phyloP scores from a whole-genome alignment of 2,113 vertebrate species.

The Toxostoma redivivum region DNA sequence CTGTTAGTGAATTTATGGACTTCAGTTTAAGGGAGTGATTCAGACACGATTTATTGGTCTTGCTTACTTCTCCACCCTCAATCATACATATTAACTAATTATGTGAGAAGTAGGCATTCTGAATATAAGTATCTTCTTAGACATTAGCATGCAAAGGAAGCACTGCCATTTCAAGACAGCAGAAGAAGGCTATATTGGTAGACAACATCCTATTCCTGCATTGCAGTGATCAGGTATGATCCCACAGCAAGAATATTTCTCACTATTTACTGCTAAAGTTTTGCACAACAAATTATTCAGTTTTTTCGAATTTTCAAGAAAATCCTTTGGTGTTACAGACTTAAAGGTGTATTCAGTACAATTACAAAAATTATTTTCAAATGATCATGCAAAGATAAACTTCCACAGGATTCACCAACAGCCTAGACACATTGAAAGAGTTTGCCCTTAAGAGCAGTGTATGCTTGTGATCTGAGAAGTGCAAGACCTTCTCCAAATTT shows the following conservation, averaged over 20 bases:
- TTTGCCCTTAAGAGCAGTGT: neutral
- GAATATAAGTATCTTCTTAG: neutral
- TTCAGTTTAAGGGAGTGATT: neutral
- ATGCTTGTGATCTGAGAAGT: neutral
- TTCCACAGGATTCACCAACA: neutral
- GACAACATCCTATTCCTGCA: fast-evolving
- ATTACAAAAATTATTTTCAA: neutral
- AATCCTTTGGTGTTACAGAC: neutral
- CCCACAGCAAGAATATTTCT: neutral
- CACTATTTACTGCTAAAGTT: neutral
- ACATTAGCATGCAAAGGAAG: neutral
- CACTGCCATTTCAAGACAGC: neutral
- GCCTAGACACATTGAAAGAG: neutral
- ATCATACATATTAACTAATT: neutral
- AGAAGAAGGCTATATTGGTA: neutral
- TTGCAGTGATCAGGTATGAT: neutral
- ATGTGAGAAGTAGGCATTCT: neutral
- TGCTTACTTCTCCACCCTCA: neutral
- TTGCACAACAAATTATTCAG: neutral
- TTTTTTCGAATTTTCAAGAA: neutral
- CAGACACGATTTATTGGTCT: neutral
- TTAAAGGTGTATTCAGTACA: neutral
- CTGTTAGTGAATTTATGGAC: neutral
- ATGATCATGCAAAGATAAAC: neutral
- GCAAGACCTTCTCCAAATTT: neutral